A percentile compares a stretch with the other conserved stretches of the same genome.
phyloP scores from a whole-genome alignment of 1,140 invertebrate genomes.

The Magallana angulata region DNA sequence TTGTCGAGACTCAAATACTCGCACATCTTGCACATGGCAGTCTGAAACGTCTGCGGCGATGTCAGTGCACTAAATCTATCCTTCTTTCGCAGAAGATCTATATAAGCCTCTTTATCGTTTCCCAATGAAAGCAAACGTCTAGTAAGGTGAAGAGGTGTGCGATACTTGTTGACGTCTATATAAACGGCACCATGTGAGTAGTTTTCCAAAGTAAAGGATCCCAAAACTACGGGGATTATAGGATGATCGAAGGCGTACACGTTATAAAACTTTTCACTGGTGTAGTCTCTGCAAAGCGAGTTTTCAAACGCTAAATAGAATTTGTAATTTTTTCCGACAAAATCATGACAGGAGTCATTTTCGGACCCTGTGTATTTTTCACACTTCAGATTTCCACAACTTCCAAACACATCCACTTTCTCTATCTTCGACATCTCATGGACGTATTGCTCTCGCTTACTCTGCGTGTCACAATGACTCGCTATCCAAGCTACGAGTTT shows the following conservation, averaged over 20 bases:
- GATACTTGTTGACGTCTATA: background rate
- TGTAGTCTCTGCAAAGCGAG: conserved; percentile 96
- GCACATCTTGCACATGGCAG: conserved; percentile 12
- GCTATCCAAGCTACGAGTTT: conserved; percentile 83
- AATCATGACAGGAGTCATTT: conserved; percentile 51
- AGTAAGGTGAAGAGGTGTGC: background rate
- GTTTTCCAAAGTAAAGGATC: background rate
- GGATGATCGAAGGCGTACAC: conserved; percentile 62
- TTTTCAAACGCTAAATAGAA: conserved; percentile 84
- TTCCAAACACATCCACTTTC: conserved; percentile 84
- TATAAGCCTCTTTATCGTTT: conserved; percentile 20
- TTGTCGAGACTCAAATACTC: background rate
- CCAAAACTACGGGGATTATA: conserved; percentile 65
- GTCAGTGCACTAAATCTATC: conserved; percentile 18
- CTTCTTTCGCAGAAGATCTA: conserved; percentile 7
- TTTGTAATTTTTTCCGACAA: conserved; percentile 68
- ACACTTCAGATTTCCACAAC: conserved; percentile 78
- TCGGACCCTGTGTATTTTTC: conserved; percentile 44
- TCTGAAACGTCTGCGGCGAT: conserved; percentile 2
- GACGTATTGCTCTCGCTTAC: conserved; percentile 82
- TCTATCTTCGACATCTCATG: conserved; percentile 81
- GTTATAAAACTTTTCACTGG: conserved; percentile 93
- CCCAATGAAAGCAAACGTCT: background rate
- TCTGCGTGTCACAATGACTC: conserved; percentile 83
- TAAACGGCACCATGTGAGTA: background rate